Percentiles rank a stretch among this genome's conserved stretches.
Conservation (phyloP, 2,113 vertebrate genomes). For the Pimephales promelas region DNA sequence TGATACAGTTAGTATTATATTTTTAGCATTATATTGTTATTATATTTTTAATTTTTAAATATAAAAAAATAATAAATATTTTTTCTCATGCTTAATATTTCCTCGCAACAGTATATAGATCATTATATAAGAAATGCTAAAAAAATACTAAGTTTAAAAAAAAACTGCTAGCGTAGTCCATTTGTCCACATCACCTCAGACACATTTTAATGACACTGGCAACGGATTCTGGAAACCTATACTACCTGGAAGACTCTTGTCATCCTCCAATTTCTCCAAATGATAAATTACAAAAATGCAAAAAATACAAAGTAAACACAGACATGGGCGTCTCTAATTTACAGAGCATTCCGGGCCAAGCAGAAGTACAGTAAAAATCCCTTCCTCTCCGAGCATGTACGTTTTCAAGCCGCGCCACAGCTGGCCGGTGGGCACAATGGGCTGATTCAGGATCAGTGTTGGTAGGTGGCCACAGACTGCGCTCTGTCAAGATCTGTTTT, state of each 20-base stretch:
- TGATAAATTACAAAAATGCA: constrained; percentile 56
- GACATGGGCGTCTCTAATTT: constrained; percentile 57
- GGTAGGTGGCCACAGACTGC: constrained; percentile 68
- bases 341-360: constrained; percentile 62
- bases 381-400: constrained; percentile 55
- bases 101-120: background rate
- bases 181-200: background rate
- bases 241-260: constrained; percentile 55
- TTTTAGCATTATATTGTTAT: no score
- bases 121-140: background rate
- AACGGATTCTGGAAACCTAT: constrained; percentile 41
- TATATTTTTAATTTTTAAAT: background rate
- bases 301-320: constrained; percentile 73
- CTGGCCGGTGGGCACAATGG: constrained; percentile 74
- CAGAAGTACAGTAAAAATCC: constrained; percentile 67
- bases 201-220: background rate
- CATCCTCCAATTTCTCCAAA: constrained; percentile 44
- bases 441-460: constrained; percentile 73
- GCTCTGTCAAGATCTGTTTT: constrained; percentile 67
- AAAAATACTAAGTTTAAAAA: background rate
- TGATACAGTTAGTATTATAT: background rate
- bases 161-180: background rate
- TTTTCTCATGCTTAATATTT: background rate
- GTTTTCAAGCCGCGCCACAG: constrained; percentile 62
- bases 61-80: background rate